Evolutionary conservation across 2,797 vertebrate genomes (phyloP).

Genomic region (Halcyon chelicuti): DNA sequence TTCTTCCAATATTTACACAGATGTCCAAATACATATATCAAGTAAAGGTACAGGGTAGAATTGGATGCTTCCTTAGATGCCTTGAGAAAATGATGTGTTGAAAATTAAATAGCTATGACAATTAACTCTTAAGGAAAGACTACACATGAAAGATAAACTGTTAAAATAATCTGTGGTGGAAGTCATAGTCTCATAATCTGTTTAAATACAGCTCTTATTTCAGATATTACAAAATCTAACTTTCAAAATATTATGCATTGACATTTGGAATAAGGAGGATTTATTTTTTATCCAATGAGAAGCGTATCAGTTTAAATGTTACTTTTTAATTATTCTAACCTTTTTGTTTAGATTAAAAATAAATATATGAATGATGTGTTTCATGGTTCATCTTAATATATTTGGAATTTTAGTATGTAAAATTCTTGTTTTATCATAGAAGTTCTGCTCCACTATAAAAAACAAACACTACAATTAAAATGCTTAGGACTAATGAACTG

Average conservation of each 20-base stretch:
- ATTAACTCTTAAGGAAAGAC: neutral
- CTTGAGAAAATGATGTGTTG: neutral
- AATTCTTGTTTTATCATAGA: neutral
- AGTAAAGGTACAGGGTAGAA: neutral
- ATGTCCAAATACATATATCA: accelerated
- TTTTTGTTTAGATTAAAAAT: neutral
- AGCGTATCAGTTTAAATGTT: neutral
- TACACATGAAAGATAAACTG: neutral
- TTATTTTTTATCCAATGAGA: neutral
- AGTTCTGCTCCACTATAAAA: neutral
- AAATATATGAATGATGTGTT: neutral
- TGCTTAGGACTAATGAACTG: neutral
- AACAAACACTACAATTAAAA: neutral
- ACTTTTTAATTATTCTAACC: neutral
- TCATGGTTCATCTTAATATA: neutral
- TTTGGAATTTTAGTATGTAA: neutral
- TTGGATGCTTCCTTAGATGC: neutral
- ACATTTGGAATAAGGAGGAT: neutral
- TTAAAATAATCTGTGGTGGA: neutral
- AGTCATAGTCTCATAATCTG: neutral
- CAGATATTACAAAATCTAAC: neutral
- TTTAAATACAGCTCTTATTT: neutral
- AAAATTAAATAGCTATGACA: neutral
- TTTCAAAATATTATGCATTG: neutral
- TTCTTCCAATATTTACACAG: neutral